Evolutionary conservation across 2,888 invertebrate species (phyloP), one percentile per base, ranked within the genome.

Genomic region (Heliconius ethilla): DNA sequence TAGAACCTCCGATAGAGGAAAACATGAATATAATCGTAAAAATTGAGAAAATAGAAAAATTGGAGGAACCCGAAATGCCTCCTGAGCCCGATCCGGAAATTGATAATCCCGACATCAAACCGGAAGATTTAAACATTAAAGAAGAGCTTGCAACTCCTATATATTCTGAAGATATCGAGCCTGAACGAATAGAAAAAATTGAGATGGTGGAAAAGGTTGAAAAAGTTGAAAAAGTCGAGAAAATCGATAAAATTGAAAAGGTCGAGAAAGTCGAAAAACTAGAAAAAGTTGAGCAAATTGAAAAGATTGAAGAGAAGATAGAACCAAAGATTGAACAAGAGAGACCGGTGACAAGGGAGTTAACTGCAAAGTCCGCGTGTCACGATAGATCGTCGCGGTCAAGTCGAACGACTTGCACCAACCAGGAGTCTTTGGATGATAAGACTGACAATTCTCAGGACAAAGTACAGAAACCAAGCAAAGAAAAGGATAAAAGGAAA

Each of bases 361-460:
- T 90, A 65, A 87, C 87, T 13, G 92, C 94, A 0, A 92, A 91
- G 79, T 92, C 93, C 0, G 93, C 94, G 0, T 94, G 93, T 78
- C 91, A 93, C 78, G 94, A 94, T 76, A 86, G 94, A 22, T 93
- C 95, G 1, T 89, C 94, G 0, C 86, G 94, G 11, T 91, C 93
- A 0, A 94, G 94, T 79, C 87, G 91, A 51, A 85, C 85, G 13
- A 85, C 91, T 7, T 89, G 90, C 78, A 87, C 88, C 22, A 92
- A 92, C 82, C 92, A 91, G 75, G 94, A 94, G 81, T 94, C 94
- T 2, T 84, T 93, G 81, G 94, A 94, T 78, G 94, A 94, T 77
- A 94, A 94, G 87, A 94, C 94, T 11, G 94, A 95, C 81, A 94
- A 95, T 81, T 93, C 94, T 15, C 94, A 94, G 83, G 93, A 93